These are phyloP conservation scores for Erinaceus europaeus DNA, from an alignment of 2,113 vertebrate species.

Conservation along the genomic window DNA sequence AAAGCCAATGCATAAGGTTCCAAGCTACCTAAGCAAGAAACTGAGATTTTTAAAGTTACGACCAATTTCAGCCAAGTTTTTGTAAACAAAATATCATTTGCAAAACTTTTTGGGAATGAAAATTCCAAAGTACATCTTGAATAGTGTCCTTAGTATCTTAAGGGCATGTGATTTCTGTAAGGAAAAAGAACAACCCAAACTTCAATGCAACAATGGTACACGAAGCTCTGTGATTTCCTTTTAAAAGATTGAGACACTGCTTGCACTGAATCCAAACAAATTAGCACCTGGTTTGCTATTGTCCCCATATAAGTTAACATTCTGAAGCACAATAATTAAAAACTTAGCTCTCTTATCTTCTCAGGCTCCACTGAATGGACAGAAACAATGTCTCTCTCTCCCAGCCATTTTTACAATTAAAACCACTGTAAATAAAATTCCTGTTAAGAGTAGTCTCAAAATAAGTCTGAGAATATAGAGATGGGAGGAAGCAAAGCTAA, in stretches of 20 bases:
- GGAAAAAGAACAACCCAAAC: not conserved
- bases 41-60: constrained; percentile 53
- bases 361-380: constrained; percentile 7
- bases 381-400: not conserved
- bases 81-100: constrained; percentile 65
- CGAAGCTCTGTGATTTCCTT: constrained; percentile 4
- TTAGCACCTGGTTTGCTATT: constrained; percentile 59
- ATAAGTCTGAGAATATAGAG: constrained; percentile 34
- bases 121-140: constrained; percentile 37
- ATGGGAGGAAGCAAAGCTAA: constrained; percentile 39
- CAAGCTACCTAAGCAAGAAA: constrained; percentile 50
- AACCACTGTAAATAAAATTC: constrained; percentile 26
- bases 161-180: constrained; percentile 18
- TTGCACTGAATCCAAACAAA: constrained; percentile 9
- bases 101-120: constrained; percentile 49
- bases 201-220: constrained; percentile 26
- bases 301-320: constrained; percentile 39
- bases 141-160: constrained; percentile 37
- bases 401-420: constrained; percentile 43
- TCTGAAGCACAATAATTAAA: constrained; percentile 10
- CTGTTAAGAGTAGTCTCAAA: constrained; percentile 70
- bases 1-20: constrained; percentile 33
- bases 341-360: constrained; percentile 32
- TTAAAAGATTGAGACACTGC: constrained; percentile 19
- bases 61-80: constrained; percentile 31